Evolutionary conservation across 2,888 invertebrate species (phyloP), one percentile per base, ranked within the genome.

Genomic region (Allacma fusca): DNA sequence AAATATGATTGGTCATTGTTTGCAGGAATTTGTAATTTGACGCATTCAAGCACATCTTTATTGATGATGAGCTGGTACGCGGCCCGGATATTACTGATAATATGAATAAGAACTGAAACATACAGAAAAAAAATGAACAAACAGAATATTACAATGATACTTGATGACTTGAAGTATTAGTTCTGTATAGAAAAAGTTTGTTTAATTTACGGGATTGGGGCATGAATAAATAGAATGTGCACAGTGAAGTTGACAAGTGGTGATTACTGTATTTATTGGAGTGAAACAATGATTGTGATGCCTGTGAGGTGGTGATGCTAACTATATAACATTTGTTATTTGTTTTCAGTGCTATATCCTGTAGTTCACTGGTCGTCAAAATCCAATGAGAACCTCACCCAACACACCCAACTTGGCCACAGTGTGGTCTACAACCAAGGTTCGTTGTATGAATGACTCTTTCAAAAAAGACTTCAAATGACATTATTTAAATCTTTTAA

Each of bases 261-360:
- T 50, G 16, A 50, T 50, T 50, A 50, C 50, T 16, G n/a, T 50
- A n/a, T 50, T 50, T 50, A 50, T 50, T 50, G 50, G n/a, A 50
- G 50, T 50, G 50, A 50, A 50, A 50, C 50, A 2, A 1, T 50
- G 50, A 50, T 19, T 50, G 2, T 50, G 5, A 19, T 50, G 19
- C 19, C n/a, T 50, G 9, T 34, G 9, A 7, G 34, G 9, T 50
- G n/a, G 16, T 12, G 9, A 50, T 19, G n/a, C 7, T 13, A 2
- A 16, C 50, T 50, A 2, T 9, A 50, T 2, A 50, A n/a, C 5
- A 50, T 5, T 50, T 50, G 16, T 50, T 50, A 12, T 50, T 50
- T 50, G 50, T 50, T 71, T 85, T 85, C 84, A 87, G 87, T 86
- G 2, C 81, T 86, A 78, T 86, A 85, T 80, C 87, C 87, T n/a